phyloP scores from a whole-genome alignment of 2,888 invertebrate genomes.

The Xanthorhoe spadicearia region DNA sequence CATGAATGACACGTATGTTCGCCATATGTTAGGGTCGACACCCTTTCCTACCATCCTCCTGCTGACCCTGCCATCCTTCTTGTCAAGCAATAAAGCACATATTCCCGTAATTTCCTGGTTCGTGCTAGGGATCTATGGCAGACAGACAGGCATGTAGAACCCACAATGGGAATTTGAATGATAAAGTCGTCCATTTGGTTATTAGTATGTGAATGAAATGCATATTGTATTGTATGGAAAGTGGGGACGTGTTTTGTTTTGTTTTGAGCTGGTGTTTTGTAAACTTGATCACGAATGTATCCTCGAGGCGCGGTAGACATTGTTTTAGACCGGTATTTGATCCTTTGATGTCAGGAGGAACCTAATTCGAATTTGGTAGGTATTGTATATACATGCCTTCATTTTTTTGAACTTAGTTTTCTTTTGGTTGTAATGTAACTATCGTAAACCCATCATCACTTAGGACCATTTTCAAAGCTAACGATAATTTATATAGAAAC shows the following conservation, averaged over 20 bases:
- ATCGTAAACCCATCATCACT: no score
- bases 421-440: no score
- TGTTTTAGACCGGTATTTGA: no score
- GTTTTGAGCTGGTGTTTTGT: background rate
- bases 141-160: constrained; percentile 46
- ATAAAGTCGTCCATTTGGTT: constrained; percentile 46
- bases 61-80: constrained; percentile 19
- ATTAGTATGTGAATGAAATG: constrained; percentile 42
- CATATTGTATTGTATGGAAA: constrained; percentile 27
- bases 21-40: constrained; percentile 50
- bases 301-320: no score
- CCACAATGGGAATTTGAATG: constrained; percentile 58
- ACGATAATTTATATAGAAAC: no score
- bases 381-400: no score
- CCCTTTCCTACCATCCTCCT: constrained; percentile 35
- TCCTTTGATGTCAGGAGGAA: no score
- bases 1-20: constrained; percentile 47
- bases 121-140: constrained; percentile 32
- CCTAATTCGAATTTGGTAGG: no score
- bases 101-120: constrained; percentile 14
- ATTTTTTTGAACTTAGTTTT: no score
- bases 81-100: constrained; percentile 13
- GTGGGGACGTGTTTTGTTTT: constrained; percentile 7
- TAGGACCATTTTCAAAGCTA: no score
- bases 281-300: background rate